These are phyloP conservation scores for Dynastes maya DNA, from an alignment of 2,888 invertebrate species.

Conservation along the genomic window DNA sequence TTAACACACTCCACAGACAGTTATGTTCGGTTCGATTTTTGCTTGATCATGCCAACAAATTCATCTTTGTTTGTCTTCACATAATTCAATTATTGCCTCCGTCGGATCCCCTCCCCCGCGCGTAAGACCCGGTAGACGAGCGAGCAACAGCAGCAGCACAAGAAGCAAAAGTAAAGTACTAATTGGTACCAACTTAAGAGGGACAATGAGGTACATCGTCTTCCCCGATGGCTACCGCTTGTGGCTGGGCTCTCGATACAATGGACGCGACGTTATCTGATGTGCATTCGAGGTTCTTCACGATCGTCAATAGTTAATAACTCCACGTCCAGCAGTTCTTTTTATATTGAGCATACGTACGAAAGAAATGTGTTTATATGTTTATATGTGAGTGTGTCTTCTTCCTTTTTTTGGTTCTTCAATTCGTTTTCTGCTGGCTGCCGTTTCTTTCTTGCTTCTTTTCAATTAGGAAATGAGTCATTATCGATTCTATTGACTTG, in stretches of 20 bases:
- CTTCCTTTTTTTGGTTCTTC: background rate
- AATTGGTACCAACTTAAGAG: constrained; percentile 45
- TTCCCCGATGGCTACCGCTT: background rate
- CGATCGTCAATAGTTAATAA: constrained; percentile 41
- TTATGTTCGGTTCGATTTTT: constrained; percentile 51
- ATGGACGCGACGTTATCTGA: constrained; percentile 37
- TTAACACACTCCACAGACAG: background rate
- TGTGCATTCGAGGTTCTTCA: constrained; percentile 2
- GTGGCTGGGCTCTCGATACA: constrained; percentile 4
- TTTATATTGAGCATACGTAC: background rate
- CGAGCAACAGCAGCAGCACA: background rate
- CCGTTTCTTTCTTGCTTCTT: background rate
- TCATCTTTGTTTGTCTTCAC: constrained; percentile 53
- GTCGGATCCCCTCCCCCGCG: constrained; percentile 14
- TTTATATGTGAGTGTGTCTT: constrained; percentile 4
- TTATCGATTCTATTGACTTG: constrained; percentile 35
- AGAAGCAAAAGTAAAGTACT: constrained; percentile 35
- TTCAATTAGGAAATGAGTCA: constrained; percentile 32
- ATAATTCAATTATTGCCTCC: constrained; percentile 52
- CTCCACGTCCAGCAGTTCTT: constrained; percentile 12
- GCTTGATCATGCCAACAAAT: constrained; percentile 59
- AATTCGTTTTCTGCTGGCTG: background rate
- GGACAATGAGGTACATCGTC: constrained; percentile 38
- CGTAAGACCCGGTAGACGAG: background rate
- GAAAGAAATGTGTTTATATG: constrained; percentile 22